A percentile compares a stretch with the other conserved stretches of the same genome.
phyloP scores from a whole-genome alignment of 2,888 invertebrate genomes.

The Syrista parreyssii region DNA sequence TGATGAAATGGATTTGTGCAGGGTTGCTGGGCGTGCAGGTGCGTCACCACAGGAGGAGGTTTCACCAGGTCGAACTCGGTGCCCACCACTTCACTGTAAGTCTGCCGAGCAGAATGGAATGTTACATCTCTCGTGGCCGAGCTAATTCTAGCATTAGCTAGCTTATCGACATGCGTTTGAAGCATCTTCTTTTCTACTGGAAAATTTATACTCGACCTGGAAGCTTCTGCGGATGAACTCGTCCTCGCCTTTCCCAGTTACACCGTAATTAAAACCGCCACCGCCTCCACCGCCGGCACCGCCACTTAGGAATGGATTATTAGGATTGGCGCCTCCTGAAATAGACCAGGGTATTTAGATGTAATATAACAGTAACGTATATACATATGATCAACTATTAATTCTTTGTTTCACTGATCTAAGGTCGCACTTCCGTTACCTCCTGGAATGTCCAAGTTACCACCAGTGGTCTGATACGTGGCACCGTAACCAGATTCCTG shows the following conservation, averaged over 20 bases:
- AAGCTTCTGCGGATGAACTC: constrained; percentile 64
- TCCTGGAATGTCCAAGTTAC: constrained; percentile 76
- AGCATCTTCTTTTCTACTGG: not conserved
- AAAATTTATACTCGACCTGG: constrained; percentile 54
- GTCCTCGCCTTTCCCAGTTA: constrained; percentile 58
- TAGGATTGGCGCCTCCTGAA: constrained; percentile 55
- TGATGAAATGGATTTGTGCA: constrained; percentile 61
- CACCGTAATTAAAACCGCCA: constrained; percentile 56
- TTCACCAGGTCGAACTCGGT: constrained; percentile 52
- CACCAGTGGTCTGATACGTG: constrained; percentile 78
- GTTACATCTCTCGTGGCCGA: constrained; percentile 6
- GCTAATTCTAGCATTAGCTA: not conserved
- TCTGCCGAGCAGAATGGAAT: constrained; percentile 38
- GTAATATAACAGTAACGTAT: not conserved
- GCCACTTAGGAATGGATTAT: constrained; percentile 61
- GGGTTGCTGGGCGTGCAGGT: constrained; percentile 64
- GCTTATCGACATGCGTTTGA: not conserved
- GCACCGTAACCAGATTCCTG: constrained; percentile 79
- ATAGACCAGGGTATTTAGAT: constrained; percentile 4
- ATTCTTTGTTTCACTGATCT: not conserved
- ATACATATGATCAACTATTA: not conserved
- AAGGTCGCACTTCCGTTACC: constrained; percentile 56
- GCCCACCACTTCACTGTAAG: constrained; percentile 58
- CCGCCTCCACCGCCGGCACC: constrained; percentile 46
- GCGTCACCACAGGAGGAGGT: constrained; percentile 55